These are phyloP conservation scores for Raja brachyura DNA, from an alignment of 2,113 vertebrate species.

Conservation along the genomic window DNA sequence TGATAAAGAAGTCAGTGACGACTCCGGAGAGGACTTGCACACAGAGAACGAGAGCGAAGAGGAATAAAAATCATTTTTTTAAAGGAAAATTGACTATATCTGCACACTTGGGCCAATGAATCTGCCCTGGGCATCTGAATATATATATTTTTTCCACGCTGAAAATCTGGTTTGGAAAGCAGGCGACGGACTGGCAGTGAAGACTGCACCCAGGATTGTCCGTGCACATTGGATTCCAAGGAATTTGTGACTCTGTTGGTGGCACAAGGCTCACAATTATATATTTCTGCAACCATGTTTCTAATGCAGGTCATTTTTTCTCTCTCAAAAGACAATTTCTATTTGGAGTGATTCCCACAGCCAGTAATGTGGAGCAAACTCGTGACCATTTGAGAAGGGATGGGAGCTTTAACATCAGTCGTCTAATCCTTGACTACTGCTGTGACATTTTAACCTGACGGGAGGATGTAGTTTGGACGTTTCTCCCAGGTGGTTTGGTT, in stretches of 20 bases:
- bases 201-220: neutral
- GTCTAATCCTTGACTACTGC: neutral
- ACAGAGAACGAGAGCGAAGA: constrained; percentile 90
- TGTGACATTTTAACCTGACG: constrained; percentile 20
- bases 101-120: constrained; percentile 20
- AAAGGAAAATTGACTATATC: constrained; percentile 40
- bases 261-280: neutral
- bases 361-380: constrained; percentile 5
- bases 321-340: constrained; percentile 11
- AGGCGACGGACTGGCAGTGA: constrained; percentile 24
- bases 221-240: constrained; percentile 27
- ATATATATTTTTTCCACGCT: neutral
- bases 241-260: constrained; percentile 19
- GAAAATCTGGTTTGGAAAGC: neutral
- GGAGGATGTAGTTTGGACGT: neutral
- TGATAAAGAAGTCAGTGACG: constrained; percentile 83
- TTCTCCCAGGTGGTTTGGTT: neutral
- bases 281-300: constrained; percentile 37
- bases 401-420: neutral
- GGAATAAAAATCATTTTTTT: constrained; percentile 61
- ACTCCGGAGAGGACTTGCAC: constrained; percentile 76
- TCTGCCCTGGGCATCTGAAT: constrained; percentile 23
- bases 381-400: neutral
- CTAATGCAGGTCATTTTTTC: constrained; percentile 30
- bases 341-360: constrained; percentile 17